Evolutionary conservation across 2,113 vertebrate genomes (phyloP).

Genomic region (Elgaria multicarinata): DNA sequence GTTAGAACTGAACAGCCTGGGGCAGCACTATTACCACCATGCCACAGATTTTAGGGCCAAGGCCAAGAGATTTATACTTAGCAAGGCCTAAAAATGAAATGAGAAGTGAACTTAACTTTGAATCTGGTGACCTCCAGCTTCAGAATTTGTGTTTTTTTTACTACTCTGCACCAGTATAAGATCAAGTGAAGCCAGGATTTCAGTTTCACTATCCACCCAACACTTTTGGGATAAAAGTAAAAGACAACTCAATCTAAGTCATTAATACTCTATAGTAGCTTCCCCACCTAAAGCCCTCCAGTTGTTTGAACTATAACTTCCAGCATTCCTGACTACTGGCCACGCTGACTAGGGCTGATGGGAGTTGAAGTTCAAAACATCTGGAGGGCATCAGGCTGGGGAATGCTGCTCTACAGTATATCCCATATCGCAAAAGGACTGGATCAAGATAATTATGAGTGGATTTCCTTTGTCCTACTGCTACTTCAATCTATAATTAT

Average conservation of each 20-base stretch:
- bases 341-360: too few relatives aligned
- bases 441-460: background rate
- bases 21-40: background rate
- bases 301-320: background rate
- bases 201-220: background rate
- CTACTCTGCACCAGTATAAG: background rate
- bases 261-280: background rate
- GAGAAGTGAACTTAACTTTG: background rate
- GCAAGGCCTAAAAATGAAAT: background rate
- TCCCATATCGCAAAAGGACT: background rate
- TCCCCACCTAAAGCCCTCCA: background rate
- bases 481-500: background rate
- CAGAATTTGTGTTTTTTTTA: background rate
- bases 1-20: background rate
- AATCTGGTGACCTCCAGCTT: background rate
- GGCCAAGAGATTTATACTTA: too few relatives aligned
- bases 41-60: background rate
- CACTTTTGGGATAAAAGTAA: background rate
- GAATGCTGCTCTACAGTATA: background rate
- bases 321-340: background rate
- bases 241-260: background rate
- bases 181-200: background rate
- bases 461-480: background rate
- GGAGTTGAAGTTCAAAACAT: background rate
- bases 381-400: background rate